Evolutionary conservation across 2,113 vertebrate genomes (phyloP).

Genomic region (Oostethus manadensis): DNA sequence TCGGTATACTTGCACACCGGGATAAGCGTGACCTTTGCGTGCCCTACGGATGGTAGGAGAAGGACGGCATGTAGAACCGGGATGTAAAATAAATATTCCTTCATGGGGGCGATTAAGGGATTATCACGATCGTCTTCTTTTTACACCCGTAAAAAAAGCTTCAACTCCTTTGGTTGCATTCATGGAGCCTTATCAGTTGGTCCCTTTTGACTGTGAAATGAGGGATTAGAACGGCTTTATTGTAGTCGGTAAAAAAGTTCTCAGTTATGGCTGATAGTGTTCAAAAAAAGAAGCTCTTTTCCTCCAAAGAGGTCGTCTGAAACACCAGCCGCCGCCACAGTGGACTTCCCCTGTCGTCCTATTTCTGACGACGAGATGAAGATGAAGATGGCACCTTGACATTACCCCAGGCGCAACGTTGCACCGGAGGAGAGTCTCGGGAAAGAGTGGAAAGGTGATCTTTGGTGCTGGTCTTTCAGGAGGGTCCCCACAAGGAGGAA

Average conservation of each 20-base stretch:
- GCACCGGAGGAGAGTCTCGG: not conserved
- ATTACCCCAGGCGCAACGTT: not conserved
- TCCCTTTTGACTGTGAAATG: not conserved
- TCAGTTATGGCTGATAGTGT: too few species aligned
- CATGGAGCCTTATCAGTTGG: not conserved
- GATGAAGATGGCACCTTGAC: not conserved
- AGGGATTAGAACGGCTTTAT: not conserved
- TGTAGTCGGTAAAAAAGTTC: not conserved
- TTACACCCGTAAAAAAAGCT: not conserved
- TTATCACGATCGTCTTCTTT: not conserved
- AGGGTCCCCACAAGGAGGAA: conserved; percentile 19
- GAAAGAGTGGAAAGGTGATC: conserved; percentile 18
- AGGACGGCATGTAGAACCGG: not conserved
- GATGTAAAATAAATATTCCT: not conserved
- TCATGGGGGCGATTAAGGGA: not conserved
- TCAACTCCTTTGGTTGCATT: not conserved
- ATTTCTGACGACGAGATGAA: not conserved
- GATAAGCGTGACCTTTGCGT: too few species aligned
- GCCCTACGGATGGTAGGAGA: too few species aligned
- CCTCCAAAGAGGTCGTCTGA: not conserved
- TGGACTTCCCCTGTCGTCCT: not conserved
- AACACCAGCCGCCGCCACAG: not conserved
- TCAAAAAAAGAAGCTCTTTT: not conserved
- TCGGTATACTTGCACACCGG: too few species aligned
- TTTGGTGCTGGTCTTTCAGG: conserved; percentile 20